Evolutionary conservation across 2,113 vertebrate species (phyloP), one percentile per base, ranked within the genome.

Genomic region (Notechis scutatus): DNA sequence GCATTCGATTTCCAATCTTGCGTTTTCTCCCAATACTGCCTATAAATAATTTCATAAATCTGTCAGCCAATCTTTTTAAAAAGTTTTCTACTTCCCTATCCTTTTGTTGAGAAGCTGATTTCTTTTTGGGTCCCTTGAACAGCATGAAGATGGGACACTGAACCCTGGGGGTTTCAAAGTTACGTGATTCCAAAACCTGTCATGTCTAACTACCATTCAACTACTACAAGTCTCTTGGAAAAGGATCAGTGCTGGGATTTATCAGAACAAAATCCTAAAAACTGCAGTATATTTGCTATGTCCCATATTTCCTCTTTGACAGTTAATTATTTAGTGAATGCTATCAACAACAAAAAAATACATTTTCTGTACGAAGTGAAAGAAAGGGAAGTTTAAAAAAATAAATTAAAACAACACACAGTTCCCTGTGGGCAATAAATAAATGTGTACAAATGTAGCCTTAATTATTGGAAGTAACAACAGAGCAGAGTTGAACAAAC

Each of bases 401-500:
- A 91, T 91, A 92, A 94, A 61, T 92, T 64, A 90, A 93, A 88
- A 92, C 74, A 89, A 81, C 90, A 74, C 54, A 20, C 54, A 87
- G 34, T 92, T 61, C 81, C 88, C 85, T 89, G 26, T 57, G 81
- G 93, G 50, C 57, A 92, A 94, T 94, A 90, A 94, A 94, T 92
- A 92, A 92, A 90, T 50, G 50, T 90, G 45, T 85, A 93, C 89
- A 90, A 93, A 26, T 87, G 56, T 87, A 86, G 91, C 59, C 92
- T 90, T 87, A 88, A 85, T 85, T 57, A 81, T 88, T 85, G 87
- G 54, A 92, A 94, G 5, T 87, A 87, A 90, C 55, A n/a, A 34
- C 56, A 55, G 39, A 61, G 39, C 90, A 47, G 74, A 47, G 88
- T 39, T 94, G 50, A 93, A 56, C 87, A 64, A 91, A 59, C 54